Evolutionary conservation across 37 sponge, comb jelly and placozoan species (phyloP), one percentile per base, ranked within the genome.

Genomic region (Crambe crambe): DNA sequence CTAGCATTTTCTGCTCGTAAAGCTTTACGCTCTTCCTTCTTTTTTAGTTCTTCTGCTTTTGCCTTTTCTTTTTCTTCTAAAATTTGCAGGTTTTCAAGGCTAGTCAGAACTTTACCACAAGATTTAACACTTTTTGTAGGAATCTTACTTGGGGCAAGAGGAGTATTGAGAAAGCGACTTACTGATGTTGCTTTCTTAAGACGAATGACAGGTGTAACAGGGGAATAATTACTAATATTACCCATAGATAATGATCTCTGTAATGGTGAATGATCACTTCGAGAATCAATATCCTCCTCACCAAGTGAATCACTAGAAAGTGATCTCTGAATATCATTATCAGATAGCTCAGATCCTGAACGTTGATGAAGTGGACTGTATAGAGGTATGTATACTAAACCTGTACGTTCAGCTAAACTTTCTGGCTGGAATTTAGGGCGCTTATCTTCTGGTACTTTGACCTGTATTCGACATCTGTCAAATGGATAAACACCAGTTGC

Each of bases 401-500:
- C 51, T 47, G 51, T 47, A 47, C 12, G 51, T 12, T 47, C 10
- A 15, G 51, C 6, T 12, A 47, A 12, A 12, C 10, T 47, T 12
- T 47, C 51, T 27, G 63, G 63, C 25, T 29, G 4, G 30, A 61
- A 61, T 61, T 21, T 20, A 20, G 30, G 30, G 30, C 63, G 25
- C 6, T 23, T 8, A 23, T 9, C 25, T 9, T 36, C 18, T 68
- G 36, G 69, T 17, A 68, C 30, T 20, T 31, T 47, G 51, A 47
- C 51, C 12, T 75, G 64, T n/a, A n/a, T n/a, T n/a, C n/a, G n/a
- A n/a, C n/a, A n/a, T n/a, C n/a, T n/a, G 29, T 89, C 8, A 6
- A 83, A 40, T 30, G 89, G 84, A 40, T 39, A 78, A 3, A 89
- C 38, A 18, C 89, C 89, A 22, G 89, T 91, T 31, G 56, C 36